A percentile compares a stretch with the other conserved stretches of the same genome.
Evolutionary conservation across 2,113 vertebrate genomes (phyloP).

Genomic region (Psephotus haematonotus): DNA sequence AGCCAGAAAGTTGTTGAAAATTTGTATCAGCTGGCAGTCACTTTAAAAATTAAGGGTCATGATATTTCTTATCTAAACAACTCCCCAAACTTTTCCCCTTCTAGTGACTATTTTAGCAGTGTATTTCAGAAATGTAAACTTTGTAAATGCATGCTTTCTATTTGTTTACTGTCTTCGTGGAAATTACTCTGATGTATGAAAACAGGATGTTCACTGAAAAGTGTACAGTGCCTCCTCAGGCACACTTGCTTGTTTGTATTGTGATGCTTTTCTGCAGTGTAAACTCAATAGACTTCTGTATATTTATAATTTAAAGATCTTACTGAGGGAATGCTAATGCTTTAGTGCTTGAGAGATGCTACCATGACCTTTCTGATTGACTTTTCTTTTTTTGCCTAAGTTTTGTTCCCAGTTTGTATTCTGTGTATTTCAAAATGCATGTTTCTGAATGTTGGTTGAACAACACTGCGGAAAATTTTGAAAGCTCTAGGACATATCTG

Average conservation of each 20-base stretch:
- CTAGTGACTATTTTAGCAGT: slow-evolving; percentile 14
- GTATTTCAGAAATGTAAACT: neutral
- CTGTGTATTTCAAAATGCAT: neutral
- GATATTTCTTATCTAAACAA: neutral
- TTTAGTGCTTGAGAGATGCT: neutral
- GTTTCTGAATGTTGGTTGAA: neutral
- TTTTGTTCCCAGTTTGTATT: neutral
- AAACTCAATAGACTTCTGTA: neutral
- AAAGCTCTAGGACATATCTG: neutral
- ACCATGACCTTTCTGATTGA: neutral
- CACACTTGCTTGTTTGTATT: neutral
- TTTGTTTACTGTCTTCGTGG: neutral
- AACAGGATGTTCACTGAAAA: neutral
- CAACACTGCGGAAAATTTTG: neutral
- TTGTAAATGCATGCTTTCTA: neutral
- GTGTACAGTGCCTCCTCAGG: neutral
- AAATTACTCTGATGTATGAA: neutral
- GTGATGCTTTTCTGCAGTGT: neutral
- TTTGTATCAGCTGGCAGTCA: neutral
- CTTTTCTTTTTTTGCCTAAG: neutral
- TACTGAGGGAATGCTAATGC: neutral
- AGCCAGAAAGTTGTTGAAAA: neutral
- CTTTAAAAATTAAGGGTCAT: neutral
- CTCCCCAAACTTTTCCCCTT: neutral
- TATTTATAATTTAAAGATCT: neutral